These are phyloP conservation scores for Drosophila kanekoi DNA, from an alignment of 2,888 invertebrate genomes.

Conservation along the genomic window DNA sequence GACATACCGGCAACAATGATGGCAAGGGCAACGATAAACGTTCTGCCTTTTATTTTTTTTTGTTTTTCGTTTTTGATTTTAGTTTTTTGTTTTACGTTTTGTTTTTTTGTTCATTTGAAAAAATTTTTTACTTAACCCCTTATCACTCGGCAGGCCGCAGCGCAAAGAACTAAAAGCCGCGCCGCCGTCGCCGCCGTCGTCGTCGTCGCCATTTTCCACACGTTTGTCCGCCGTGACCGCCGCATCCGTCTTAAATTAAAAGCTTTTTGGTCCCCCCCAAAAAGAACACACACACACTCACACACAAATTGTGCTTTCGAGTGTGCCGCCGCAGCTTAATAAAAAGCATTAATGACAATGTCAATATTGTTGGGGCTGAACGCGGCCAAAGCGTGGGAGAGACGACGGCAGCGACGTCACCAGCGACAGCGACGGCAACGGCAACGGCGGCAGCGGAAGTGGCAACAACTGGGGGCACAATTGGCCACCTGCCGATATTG, in stretches of 20 bases:
- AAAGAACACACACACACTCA: conserved; percentile 16
- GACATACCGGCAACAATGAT: conserved; percentile 33
- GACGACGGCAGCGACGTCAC: conserved; percentile 1
- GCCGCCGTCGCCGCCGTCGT: conserved; percentile 14
- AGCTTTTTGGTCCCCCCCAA: conserved; percentile 54
- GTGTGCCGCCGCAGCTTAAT: conserved; percentile 63
- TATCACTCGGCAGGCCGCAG: conserved; percentile 54
- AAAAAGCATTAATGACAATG: conserved; percentile 57
- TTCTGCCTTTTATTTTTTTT: conserved; percentile 18
- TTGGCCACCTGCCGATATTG: conserved; percentile 16
- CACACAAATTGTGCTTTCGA: conserved; percentile 49
- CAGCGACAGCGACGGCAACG: not conserved
- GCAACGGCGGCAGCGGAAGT: conserved; percentile 17
- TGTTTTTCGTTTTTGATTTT: conserved; percentile 10
- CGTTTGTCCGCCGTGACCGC: conserved; percentile 38
- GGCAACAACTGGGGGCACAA: not conserved
- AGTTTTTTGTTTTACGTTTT: conserved; percentile 12
- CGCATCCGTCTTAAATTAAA: conserved; percentile 66
- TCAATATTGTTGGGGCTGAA: conserved; percentile 30
- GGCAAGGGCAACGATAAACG: conserved; percentile 60
- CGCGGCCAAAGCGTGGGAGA: conserved; percentile 17
- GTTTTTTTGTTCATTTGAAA: conserved; percentile 54
- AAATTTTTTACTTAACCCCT: conserved; percentile 67
- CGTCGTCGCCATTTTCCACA: conserved; percentile 42
- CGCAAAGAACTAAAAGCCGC: conserved; percentile 63